Evolutionary conservation across 2,797 vertebrate genomes (phyloP), one percentile per base, ranked within the genome.

Genomic region (Huso huso): DNA sequence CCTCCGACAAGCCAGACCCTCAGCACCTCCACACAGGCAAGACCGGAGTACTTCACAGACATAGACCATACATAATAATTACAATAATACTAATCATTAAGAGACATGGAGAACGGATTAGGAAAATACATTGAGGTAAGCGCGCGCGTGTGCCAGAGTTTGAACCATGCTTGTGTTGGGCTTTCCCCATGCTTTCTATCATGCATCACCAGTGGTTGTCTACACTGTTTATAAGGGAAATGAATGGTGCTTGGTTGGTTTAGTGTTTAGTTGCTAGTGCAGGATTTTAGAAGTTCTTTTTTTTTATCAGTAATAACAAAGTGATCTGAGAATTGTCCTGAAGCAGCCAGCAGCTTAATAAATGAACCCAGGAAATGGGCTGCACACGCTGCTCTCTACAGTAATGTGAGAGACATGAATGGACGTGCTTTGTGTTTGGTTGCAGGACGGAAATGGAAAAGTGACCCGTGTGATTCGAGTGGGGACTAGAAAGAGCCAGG

Each of bases 401-500:
- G 23, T 37, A 37, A 37, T 37, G 4, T 37, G 23, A 37, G 23
- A 37, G 23, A 37, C 23, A 4, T 37, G 23, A 37, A 3, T 37
- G 23, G 23, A 37, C 23, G 23, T 37, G 23, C 9, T 55, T 55
- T 55, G 52, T 55, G 8, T 77, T 62, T 75, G 65, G 71, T 63
- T 11, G 13, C 85, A 90, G 91, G 86, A 87, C n/a, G 82, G 79
- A 62, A 85, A 87, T n/a, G 81, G 82, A 58, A 81, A 79, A 70
- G 81, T 76, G 6, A 81, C 78, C 37, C 80, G 84, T 68, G 81
- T 90, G 72, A 87, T 97, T 72, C 88, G 93, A 7, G 91, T 97
- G 49, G 95, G 95, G 57, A 96, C 95, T 18, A 89, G 95, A 48
- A 94, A 95, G 69, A 97, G 95, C 79, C 91, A 96, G 91, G 95